Evolutionary conservation across 1,140 invertebrate genomes (phyloP), one percentile per base, ranked within the genome.

Genomic region (Gonatopus flavifemur): DNA sequence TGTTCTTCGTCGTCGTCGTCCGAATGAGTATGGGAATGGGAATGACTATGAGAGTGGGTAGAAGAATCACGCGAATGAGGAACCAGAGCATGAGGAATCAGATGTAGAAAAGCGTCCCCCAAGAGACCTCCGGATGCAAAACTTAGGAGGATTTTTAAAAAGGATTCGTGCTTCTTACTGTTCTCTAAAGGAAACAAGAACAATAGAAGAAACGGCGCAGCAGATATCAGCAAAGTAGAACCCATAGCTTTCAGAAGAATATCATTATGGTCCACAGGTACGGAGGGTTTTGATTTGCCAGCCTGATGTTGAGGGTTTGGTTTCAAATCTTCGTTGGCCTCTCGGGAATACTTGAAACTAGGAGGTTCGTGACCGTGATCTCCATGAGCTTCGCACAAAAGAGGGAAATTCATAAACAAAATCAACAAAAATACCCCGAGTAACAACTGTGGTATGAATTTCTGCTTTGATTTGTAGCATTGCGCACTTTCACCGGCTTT

Each of bases 81-180:
- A 30, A 86, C 78, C 2, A 96, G 81, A 13, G 95, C 93, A 81
- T 98, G 95, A 25, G 96, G 96, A 69, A 98, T 98, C 19, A 98
- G 78, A 82, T 98, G 96, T 2, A 98, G 78, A 79, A 98, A 98
- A 4, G 96, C 94, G 82, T 98, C 96, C 7, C 95, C 96, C 2
- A 98, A 79, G 9, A 98, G 78, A 50, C 95, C 94, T 38, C 96
- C 96, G 5, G 94, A 95, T 6, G 94, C 95, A 81, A 98, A 98
- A 49, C 91, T 93, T 13, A 98, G 77, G 12, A 98, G 76, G 30
- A 97, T 83, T 76, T 96, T 97, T 9, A 98, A 74, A 18, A 94
- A 74, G 0, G 90, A 87, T 69, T 94, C 84, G 64, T 89, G 87
- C 66, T 93, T 87, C 38, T 86, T 85, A 24, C 85, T 88, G 59